These are phyloP conservation scores for Pseudorectes ferrugineus DNA, from an alignment of 2,113 vertebrate genomes.

Conservation along the genomic window DNA sequence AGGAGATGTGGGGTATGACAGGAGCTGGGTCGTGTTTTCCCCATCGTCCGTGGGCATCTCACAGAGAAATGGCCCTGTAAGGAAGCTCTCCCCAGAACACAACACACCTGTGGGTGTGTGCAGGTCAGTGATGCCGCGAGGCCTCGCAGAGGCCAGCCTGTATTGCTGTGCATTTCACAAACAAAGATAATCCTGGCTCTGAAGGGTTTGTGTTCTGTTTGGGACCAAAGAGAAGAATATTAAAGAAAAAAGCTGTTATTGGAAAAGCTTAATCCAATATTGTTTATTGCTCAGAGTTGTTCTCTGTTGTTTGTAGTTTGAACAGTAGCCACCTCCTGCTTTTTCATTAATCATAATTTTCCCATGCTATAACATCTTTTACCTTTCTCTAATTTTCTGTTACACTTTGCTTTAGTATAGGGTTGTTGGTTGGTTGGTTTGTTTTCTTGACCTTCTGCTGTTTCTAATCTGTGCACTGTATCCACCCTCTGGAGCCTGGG, in stretches of 20 bases:
- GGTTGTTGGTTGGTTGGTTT: neutral
- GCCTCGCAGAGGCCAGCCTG: neutral
- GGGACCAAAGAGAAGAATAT: neutral
- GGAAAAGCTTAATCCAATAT: neutral
- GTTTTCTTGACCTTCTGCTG: neutral
- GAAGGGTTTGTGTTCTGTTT: neutral
- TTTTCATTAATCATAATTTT: neutral
- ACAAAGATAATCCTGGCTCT: neutral
- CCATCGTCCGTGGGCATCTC: fast-evolving
- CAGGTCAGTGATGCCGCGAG: fast-evolving
- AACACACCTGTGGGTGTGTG: fast-evolving
- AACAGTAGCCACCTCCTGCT: neutral
- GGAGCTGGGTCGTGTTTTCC: neutral
- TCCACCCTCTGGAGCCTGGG: neutral
- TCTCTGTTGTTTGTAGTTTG: neutral
- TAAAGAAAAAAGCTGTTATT: neutral
- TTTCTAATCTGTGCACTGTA: neutral
- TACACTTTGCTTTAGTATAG: neutral
- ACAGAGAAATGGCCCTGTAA: fast-evolving
- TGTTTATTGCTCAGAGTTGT: neutral
- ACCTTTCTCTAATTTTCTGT: neutral
- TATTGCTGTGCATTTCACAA: neutral
- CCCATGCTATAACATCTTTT: neutral
- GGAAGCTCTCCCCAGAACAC: fast-evolving
- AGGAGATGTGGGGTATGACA: neutral